Conservation (phyloP, 2,113 vertebrate species). For the Buteo buteo region DNA sequence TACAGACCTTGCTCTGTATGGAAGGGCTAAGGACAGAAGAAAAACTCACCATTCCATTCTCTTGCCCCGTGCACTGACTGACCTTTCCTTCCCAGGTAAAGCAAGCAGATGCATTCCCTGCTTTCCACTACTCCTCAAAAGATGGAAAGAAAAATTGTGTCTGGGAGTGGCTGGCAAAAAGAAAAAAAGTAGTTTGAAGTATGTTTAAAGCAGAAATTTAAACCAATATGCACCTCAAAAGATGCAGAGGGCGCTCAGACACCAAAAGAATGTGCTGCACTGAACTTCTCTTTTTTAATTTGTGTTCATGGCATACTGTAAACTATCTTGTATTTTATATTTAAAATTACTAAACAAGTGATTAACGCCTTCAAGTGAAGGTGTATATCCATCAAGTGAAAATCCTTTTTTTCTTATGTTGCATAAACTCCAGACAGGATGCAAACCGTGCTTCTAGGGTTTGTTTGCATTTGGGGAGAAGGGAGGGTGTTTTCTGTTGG, state of each 20-base stretch:
- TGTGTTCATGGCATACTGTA: neutral
- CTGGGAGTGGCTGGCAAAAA: neutral
- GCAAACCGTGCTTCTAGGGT: neutral
- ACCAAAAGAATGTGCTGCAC: neutral
- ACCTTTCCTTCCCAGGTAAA: neutral
- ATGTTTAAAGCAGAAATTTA: neutral
- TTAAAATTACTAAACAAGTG: neutral
- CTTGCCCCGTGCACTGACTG: neutral
- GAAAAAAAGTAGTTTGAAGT: neutral
- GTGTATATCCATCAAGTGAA: neutral
- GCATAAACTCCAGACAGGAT: neutral
- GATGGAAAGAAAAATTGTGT: neutral
- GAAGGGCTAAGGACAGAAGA: neutral
- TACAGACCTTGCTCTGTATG: neutral
- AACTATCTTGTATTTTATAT: neutral
- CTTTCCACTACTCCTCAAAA: neutral
- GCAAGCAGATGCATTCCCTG: neutral
- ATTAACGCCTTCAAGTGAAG: neutral
- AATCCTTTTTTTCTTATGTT: neutral
- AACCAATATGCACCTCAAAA: neutral
- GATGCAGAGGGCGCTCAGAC: conserved; percentile 25
- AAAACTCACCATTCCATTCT: neutral
- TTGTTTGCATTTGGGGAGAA: neutral
- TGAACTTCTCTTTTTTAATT: neutral
- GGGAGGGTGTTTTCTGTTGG: neutral